Evolutionary conservation across 2,797 vertebrate genomes (phyloP).

Genomic region (Simalia tracyae): DNA sequence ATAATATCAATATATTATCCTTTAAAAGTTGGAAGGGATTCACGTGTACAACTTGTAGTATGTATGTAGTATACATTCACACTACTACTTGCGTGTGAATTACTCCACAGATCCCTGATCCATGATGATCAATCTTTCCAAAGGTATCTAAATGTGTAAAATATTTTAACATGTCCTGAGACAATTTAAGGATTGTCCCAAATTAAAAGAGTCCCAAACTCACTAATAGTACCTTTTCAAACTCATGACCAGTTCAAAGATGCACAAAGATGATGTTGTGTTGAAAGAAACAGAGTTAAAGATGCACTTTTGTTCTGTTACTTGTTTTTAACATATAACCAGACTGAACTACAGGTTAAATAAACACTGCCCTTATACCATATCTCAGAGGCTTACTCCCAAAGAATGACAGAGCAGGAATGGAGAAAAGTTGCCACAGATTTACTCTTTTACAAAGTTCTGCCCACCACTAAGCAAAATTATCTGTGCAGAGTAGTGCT

Average conservation of each 20-base stretch:
- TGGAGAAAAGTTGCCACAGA: not conserved
- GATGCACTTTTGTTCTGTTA: conserved; percentile 13
- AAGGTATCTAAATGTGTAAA: conserved; percentile 27
- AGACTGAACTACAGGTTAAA: conserved; percentile 9
- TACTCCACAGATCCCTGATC: conserved; percentile 2
- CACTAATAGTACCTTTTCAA: conserved; percentile 43
- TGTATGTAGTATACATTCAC: not conserved
- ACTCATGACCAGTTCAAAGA: conserved; percentile 36
- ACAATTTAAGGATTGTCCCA: conserved; percentile 34
- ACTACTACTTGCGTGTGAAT: not conserved
- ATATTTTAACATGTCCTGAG: conserved; percentile 31
- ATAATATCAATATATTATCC: not conserved
- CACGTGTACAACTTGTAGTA: not conserved
- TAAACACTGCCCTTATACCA: conserved; percentile 23
- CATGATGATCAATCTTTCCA: conserved; percentile 17
- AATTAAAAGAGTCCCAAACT: conserved; percentile 21
- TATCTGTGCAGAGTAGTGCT: conserved; percentile 1
- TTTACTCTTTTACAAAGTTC: conserved; percentile 23
- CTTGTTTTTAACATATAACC: not conserved
- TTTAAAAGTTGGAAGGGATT: not conserved
- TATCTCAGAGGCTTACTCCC: conserved; percentile 2
- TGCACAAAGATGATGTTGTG: conserved; percentile 43
- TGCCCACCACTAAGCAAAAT: not conserved
- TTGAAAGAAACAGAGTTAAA: not conserved
- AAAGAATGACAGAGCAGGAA: not conserved